phyloP scores from a whole-genome alignment of 2,113 vertebrate genomes.

The Gulo gulo region DNA sequence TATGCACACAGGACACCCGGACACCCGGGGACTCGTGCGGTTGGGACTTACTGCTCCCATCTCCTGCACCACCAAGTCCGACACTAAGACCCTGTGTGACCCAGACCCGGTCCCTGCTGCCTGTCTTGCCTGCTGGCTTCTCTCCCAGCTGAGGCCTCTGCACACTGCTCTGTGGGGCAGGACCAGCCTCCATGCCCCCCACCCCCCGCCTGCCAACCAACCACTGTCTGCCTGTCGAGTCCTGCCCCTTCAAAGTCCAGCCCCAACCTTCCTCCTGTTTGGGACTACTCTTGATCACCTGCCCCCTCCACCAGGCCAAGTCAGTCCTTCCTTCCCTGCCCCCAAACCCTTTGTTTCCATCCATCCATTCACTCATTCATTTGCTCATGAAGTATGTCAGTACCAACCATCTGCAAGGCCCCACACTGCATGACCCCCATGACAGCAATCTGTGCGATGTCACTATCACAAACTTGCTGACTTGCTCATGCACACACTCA shows the following conservation, averaged over 20 bases:
- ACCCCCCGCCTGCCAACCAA: fast-evolving
- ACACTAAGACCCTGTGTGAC: background rate
- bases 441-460: background rate
- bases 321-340: background rate
- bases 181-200: background rate
- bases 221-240: background rate
- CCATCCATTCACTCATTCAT: no score
- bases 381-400: background rate
- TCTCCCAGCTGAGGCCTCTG: background rate
- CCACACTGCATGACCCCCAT: background rate
- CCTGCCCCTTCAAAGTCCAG: background rate
- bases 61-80: background rate
- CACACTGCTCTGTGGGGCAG: background rate
- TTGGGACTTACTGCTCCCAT: background rate
- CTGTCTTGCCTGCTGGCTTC: background rate
- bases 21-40: background rate
- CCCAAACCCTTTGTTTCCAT: background rate
- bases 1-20: fast-evolving
- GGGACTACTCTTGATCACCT: background rate
- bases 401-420: background rate
- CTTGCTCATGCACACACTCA: background rate
- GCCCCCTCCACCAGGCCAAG: background rate
- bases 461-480: background rate
- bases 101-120: background rate
- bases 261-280: background rate